Evolutionary conservation across 2,888 invertebrate genomes (phyloP).

Genomic region (Lycia hirtaria): DNA sequence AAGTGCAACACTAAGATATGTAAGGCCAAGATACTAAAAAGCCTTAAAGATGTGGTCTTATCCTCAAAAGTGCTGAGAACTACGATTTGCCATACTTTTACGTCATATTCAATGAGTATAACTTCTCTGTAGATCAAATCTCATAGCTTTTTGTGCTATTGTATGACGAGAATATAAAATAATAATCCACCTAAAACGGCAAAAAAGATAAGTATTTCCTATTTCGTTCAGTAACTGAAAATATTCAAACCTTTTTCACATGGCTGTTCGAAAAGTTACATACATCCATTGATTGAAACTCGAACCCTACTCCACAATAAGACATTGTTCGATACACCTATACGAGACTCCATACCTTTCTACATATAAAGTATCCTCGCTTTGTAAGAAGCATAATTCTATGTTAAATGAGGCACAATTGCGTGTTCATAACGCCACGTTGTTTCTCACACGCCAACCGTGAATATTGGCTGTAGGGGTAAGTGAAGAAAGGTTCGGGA

Average conservation of each 20-base stretch:
- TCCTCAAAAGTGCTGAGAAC: too few species aligned
- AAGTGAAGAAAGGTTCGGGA: slow-evolving; percentile 12
- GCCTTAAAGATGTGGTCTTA: too few species aligned
- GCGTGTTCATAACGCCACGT: slow-evolving; percentile 49
- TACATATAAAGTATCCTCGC: slow-evolving; percentile 1
- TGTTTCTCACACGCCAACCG: slow-evolving; percentile 45
- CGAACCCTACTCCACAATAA: background rate
- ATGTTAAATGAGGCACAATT: slow-evolving; percentile 51
- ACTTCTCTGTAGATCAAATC: too few species aligned
- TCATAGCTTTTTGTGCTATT: too few species aligned
- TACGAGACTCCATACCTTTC: slow-evolving; percentile 9
- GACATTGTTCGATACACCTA: slow-evolving; percentile 15
- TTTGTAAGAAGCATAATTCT: slow-evolving; percentile 38
- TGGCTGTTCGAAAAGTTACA: background rate
- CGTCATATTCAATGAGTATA: too few species aligned
- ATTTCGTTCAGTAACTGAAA: background rate
- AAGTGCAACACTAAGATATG: too few species aligned
- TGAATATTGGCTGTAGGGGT: slow-evolving; percentile 38
- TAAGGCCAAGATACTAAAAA: too few species aligned
- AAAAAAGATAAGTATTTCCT: background rate
- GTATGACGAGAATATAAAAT: too few species aligned
- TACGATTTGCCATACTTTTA: too few species aligned
- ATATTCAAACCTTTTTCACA: background rate
- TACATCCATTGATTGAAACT: slow-evolving; percentile 3
- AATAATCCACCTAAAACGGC: too few species aligned